A percentile compares a stretch with the other conserved stretches of the same genome.
Conservation (phyloP, 2,113 vertebrate species). For the Neogobius melanostomus region DNA sequence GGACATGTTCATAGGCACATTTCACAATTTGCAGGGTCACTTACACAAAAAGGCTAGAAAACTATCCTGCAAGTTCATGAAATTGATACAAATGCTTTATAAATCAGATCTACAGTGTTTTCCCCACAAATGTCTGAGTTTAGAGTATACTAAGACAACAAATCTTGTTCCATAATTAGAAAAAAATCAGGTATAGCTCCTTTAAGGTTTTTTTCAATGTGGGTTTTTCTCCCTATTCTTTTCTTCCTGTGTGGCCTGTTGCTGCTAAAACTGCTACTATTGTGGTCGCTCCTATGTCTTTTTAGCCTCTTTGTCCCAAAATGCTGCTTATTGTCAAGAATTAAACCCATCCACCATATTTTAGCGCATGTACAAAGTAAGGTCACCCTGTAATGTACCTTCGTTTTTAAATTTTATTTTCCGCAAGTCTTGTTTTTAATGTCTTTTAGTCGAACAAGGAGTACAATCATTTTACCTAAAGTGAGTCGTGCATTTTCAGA, state of each 20-base stretch:
- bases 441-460: constrained; percentile 62
- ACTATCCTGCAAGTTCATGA: too few species aligned
- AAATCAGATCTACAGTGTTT: too few species aligned
- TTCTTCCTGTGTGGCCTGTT: constrained; percentile 51
- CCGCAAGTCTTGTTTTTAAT: constrained; percentile 58
- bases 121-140: too few species aligned
- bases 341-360: constrained; percentile 69
- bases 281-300: constrained; percentile 61
- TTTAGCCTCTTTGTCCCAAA: constrained; percentile 64
- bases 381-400: constrained; percentile 55
- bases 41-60: too few species aligned
- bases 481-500: constrained; percentile 72
- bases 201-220: neutral
- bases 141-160: too few species aligned
- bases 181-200: too few species aligned
- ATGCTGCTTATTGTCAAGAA: constrained; percentile 74
- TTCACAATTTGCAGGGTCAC: too few species aligned
- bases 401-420: constrained; percentile 59
- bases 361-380: constrained; percentile 69
- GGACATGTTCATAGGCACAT: too few species aligned
- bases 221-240: constrained; percentile 19
- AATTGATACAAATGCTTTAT: too few species aligned
- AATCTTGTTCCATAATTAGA: too few species aligned
- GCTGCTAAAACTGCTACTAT: constrained; percentile 71
- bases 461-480: constrained; percentile 73